Evolutionary conservation across 2,113 vertebrate genomes (phyloP), one percentile per base, ranked within the genome.

Genomic region (Coreoperca whiteheadi): DNA sequence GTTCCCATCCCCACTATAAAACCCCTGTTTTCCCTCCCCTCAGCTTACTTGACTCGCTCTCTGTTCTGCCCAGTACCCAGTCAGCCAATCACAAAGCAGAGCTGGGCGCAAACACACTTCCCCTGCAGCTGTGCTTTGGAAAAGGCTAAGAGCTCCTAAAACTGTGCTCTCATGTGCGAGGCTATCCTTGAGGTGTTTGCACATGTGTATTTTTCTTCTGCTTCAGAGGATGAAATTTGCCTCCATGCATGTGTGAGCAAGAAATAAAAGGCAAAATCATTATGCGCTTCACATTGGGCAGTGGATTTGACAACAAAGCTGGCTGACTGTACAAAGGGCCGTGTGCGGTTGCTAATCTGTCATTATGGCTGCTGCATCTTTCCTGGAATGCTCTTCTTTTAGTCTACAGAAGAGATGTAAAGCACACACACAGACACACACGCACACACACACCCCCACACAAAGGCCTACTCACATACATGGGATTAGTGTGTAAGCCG

Each of bases 51-150:
- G 78, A 92, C 88, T 91, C 75, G 72, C 87, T 90, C 79, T 59
- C 75, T 93, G 77, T 93, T 94, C 93, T 95, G 93, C 95, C 93
- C 93, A 72, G 94, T 93, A 96, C 94, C 95, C 91, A 88, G 82
- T 25, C 89, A 87, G 90, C 95, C 95, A 96, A 95, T 95, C 89
- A 74, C 74, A 76, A 79, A 86, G 87, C 81, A 88, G 88, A 79
- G 60, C 53, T 66, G 68, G 82, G 71, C 77, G 82, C 79, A 89
- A 84, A 90, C 87, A 76, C 83, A 56, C 79, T 86, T 84, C 84
- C 75, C 57, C 86, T 90, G 87, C 86, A 90, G 89, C 85, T 83
- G 80, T 68, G 79, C 79, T 79, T 76, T 66, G 74, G 72, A 77
- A 82, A 88, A 74, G 50, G 85, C 79, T 56, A 74, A 23, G 50